A percentile compares a stretch with the other conserved stretches of the same genome.
Evolutionary conservation across 2,113 vertebrate species (phyloP).

Genomic region (Nannospalax galili): DNA sequence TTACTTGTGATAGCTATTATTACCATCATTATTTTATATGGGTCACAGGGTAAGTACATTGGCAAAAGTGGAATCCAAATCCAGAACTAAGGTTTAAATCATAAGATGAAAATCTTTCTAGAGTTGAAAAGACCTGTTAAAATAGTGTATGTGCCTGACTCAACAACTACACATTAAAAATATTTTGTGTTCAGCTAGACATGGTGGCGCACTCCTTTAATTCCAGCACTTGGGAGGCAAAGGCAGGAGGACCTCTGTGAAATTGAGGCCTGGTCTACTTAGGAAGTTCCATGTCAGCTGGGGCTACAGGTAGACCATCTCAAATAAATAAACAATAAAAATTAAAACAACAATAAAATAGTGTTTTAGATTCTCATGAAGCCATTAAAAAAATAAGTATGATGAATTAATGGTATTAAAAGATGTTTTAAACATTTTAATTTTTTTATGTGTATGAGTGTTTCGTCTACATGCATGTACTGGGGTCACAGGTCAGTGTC

Average conservation of each 20-base stretch:
- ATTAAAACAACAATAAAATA: too few relatives aligned
- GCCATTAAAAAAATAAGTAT: not conserved
- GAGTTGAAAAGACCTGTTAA: not conserved
- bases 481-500: too few relatives aligned
- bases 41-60: not conserved
- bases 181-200: not conserved
- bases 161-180: constrained; percentile 6
- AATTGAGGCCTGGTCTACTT: too few relatives aligned
- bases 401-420: constrained; percentile 44
- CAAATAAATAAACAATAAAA: too few relatives aligned
- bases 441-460: too few relatives aligned
- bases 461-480: too few relatives aligned
- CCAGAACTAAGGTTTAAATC: not conserved
- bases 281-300: too few relatives aligned
- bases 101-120: not conserved
- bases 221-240: too few relatives aligned
- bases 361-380: not conserved
- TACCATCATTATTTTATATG: not conserved
- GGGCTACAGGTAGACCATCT: too few relatives aligned
- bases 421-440: not conserved
- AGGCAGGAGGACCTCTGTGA: too few relatives aligned
- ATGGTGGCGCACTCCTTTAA: too few relatives aligned
- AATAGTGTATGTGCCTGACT: not conserved
- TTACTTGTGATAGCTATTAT: not conserved
- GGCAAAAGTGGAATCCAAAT: not conserved